Base-by-base conservation (phyloP, 2,113 vertebrate species). In the Podocnemis expansa region DNA sequence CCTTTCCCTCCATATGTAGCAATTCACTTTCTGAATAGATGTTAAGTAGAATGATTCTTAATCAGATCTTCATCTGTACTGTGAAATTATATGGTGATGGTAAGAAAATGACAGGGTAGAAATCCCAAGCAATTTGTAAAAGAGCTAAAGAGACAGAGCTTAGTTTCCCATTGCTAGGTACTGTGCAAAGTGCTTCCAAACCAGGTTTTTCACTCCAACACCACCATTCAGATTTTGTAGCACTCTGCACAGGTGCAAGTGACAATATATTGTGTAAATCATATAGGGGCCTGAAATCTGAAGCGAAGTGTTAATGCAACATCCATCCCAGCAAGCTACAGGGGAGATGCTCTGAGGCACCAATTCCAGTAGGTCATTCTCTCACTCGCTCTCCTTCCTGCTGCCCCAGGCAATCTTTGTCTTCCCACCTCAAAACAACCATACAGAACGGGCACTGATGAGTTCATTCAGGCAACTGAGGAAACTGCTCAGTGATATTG, bases 81-180 rank as follows among this genome's bases (percentile, higher is more conserved):
- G 60, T 0, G 2, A 21, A 70, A 78, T 5, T 0, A 0, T 51
- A 41, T 11, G 3, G n/a, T 38, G 22, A 14, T 0, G 1, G 81
- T 24, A 21, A 13, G 17, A 52, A 81, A 78, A 87, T 80, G 76
- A 38, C 67, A 43, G 41, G 55, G 43, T 63, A 0, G 0, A n/a
- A 51, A 84, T 80, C 54, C 31, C 80, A 78, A 84, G 10, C 10
- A n/a, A 58, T 49, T 45, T 63, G 16, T 6, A 17, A 5, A 2
- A 81, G 76, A 84, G 49, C 52, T 31, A 38, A 27, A 67, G 45
- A 58, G n/a, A 70, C 10, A 3, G 19, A 70, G 25, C 9, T 8
- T 52, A 84, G 19, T 84, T 84, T 55, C 21, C 24, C 0, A 0
- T 19, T 81, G 51, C 24, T 19, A 47, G 51, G 49, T 25, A 25